A percentile compares a stretch with the other conserved stretches of the same genome.
These are phyloP conservation scores for Drosophila demipolita DNA, from an alignment of 2,888 invertebrate genomes.

Conservation along the genomic window DNA sequence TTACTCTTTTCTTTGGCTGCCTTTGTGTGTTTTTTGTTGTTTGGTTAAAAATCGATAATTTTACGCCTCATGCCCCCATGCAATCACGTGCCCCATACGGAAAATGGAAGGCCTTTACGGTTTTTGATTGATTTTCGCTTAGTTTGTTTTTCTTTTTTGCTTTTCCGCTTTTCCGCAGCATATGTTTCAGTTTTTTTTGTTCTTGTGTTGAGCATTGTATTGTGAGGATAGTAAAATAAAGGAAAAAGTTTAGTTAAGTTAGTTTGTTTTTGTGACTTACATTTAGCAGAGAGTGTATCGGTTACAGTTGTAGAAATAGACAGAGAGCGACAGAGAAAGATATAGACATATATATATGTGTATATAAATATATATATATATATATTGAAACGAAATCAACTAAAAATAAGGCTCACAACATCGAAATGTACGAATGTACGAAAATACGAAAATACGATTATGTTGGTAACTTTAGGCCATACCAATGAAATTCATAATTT, in stretches of 20 bases:
- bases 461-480: slow-evolving; percentile 58
- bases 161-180: slow-evolving; percentile 34
- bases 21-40: slow-evolving; percentile 11
- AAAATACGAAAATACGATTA: neutral
- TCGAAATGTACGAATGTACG: neutral
- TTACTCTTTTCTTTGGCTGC: slow-evolving; percentile 10
- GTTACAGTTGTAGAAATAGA: slow-evolving; percentile 40
- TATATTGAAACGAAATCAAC: slow-evolving; percentile 34
- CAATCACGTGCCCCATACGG: slow-evolving; percentile 18
- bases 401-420: slow-evolving; percentile 35
- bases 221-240: slow-evolving; percentile 5
- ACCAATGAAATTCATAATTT: slow-evolving; percentile 86
- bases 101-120: neutral
- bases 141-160: slow-evolving; percentile 6
- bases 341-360: slow-evolving; percentile 19
- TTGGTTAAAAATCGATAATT: slow-evolving; percentile 64
- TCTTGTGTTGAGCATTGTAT: neutral
- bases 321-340: slow-evolving; percentile 35
- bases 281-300: slow-evolving; percentile 56
- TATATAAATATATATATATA: slow-evolving; percentile 27
- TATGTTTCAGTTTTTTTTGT: slow-evolving; percentile 48
- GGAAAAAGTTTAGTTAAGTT: slow-evolving; percentile 13
- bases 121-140: slow-evolving; percentile 63
- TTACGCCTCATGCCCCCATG: slow-evolving; percentile 26
- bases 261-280: slow-evolving; percentile 59